These are phyloP conservation scores for Musca domestica DNA, from an alignment of 1,140 invertebrate genomes.

Conservation along the genomic window DNA sequence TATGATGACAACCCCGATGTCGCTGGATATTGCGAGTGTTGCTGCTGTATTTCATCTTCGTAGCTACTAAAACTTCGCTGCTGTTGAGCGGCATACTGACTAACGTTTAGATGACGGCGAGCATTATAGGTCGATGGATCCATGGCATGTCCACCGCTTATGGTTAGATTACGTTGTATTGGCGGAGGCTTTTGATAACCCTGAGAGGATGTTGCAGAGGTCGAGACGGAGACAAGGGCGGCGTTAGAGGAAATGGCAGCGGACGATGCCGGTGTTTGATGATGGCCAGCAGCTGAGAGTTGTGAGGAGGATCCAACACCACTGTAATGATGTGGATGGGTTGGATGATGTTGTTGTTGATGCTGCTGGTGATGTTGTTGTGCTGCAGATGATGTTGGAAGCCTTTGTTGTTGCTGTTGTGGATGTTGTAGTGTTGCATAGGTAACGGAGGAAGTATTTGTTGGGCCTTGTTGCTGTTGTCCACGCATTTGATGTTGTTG, in stretches of 20 bases:
- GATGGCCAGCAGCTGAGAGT: not conserved
- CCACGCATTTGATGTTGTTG: slow-evolving; percentile 21
- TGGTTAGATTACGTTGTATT: slow-evolving; percentile 46
- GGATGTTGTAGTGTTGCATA: slow-evolving; percentile 3
- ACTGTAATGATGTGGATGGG: slow-evolving; percentile 26
- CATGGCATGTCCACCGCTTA: slow-evolving; percentile 49
- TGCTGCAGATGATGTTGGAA: slow-evolving; percentile 11
- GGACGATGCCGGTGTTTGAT: not conserved
- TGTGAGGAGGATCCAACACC: not conserved
- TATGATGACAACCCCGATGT: slow-evolving; percentile 6
- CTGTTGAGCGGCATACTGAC: slow-evolving; percentile 42
- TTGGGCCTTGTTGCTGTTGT: slow-evolving; percentile 27
- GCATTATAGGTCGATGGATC: slow-evolving; percentile 42
- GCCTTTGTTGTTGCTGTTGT: slow-evolving; percentile 28
- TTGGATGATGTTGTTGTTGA: slow-evolving; percentile 23
- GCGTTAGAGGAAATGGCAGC: slow-evolving; percentile 3
- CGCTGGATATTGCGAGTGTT: slow-evolving; percentile 53
- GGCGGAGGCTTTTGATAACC: slow-evolving; percentile 46
- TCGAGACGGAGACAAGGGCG: slow-evolving; percentile 2
- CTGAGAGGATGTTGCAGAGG: not conserved
- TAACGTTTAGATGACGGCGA: slow-evolving; percentile 26
- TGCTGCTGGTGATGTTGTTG: slow-evolving; percentile 14
- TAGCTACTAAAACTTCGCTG: slow-evolving; percentile 87
- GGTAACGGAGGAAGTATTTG: slow-evolving; percentile 24
- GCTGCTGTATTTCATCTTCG: slow-evolving; percentile 83